Evolutionary conservation across 1,140 invertebrate genomes (phyloP), one percentile per base, ranked within the genome.

Genomic region (Centruroides sculpturatus): DNA sequence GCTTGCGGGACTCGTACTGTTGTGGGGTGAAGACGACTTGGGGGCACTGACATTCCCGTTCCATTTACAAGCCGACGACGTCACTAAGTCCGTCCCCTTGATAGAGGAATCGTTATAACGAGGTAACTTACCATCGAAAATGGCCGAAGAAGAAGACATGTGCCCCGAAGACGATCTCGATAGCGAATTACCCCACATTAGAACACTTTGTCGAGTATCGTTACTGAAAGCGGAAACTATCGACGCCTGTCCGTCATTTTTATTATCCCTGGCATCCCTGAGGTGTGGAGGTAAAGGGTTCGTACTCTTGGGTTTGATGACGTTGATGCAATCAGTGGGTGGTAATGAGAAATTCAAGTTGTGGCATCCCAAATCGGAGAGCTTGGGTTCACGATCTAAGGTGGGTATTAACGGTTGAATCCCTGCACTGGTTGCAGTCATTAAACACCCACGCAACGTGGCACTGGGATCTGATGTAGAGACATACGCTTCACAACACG

Each of bases 171-270:
- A 41, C 41, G 41, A 41, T 41, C 41, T 41, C 41, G 41, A 41
- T 41, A 41, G 41, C 34, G 69, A 61, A 7, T 67, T 68, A 47
- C 70, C 69, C 71, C 71, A 73, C 71, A 72, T 71, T 23, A 73
- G 68, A 2, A 73, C 71, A 23, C 70, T 73, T 57, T 72, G 71
- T 13, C 72, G 64, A 35, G 67, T 67, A 34, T 64, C 63, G 50
- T 69, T 66, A 36, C 46, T 56, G 5, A 51, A 52, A 2, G 60
- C 36, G 36, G 56, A 58, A 34, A 52, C n/a, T 46, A 47, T 34
- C 59, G 35, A 41, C 55, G 56, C 23, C 59, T 51, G 35, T 57
- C 59, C 10, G 58, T 50, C 62, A 60, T 59, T 35, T 59, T 55
- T 34, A 59, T 57, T 13, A 47, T 63, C n/a, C 48, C 55, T 6